Evolutionary conservation across 2,888 invertebrate species (phyloP).

Genomic region (Hyles lineata): DNA sequence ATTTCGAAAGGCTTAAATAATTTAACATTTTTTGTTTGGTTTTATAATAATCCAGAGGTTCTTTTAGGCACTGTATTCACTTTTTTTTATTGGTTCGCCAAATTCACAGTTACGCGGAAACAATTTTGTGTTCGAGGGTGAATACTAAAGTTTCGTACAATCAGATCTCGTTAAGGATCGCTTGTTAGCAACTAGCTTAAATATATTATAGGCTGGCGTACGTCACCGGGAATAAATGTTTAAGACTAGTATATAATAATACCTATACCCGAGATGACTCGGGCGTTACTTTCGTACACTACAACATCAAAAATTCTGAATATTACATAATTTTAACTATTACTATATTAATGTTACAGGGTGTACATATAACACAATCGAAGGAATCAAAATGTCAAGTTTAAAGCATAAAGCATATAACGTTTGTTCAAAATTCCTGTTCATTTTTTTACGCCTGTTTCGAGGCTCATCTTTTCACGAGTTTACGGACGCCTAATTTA

Average conservation of each 20-base stretch:
- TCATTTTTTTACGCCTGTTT: slow-evolving; percentile 64
- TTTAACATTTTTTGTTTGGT: slow-evolving; percentile 62
- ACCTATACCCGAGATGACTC: slow-evolving; percentile 66
- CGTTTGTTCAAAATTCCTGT: slow-evolving; percentile 79
- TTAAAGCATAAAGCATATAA: slow-evolving; percentile 61
- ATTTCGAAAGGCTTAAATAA: slow-evolving; percentile 69
- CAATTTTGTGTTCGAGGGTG: slow-evolving; percentile 40
- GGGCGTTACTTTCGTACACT: slow-evolving; percentile 63
- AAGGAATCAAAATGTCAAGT: slow-evolving; percentile 54
- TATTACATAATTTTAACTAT: slow-evolving; percentile 60
- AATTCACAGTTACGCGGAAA: slow-evolving; percentile 55
- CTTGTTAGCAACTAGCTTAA: slow-evolving; percentile 47
- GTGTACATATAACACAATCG: slow-evolving; percentile 53
- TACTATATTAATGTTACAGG: slow-evolving; percentile 67
- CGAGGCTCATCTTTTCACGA: background rate
- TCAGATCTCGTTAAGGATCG: slow-evolving; percentile 49
- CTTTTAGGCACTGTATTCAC: slow-evolving; percentile 72
- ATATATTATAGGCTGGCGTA: slow-evolving; percentile 45
- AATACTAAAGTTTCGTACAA: slow-evolving; percentile 39
- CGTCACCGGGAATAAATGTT: slow-evolving; percentile 54
- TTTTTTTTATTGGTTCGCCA: slow-evolving; percentile 55
- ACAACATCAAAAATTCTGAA: slow-evolving; percentile 69
- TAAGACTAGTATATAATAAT: slow-evolving; percentile 72
- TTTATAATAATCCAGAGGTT: slow-evolving; percentile 69
- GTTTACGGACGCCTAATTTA: background rate